phyloP scores from a whole-genome alignment of 2,113 vertebrate genomes.

The Sus scrofa region T2T-Sscrofa CM000813.6:35750001-35750500 shows the following conservation, averaged over 20 bases:
- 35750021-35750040: not conserved
- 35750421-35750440: slow-evolving; percentile 78
- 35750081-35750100: slow-evolving; percentile 43
- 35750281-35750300: slow-evolving; percentile 43
- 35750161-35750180: slow-evolving; percentile 13
- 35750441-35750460: slow-evolving; percentile 69
- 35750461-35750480: slow-evolving; percentile 74
- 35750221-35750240: not conserved
- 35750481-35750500: slow-evolving; percentile 84
- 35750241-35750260: not conserved
- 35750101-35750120: slow-evolving; percentile 53
- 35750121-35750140: not conserved
- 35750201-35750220: not conserved
- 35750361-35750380: slow-evolving; percentile 47
- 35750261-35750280: not conserved
- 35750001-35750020: not conserved
- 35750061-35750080: not conserved
- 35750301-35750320: not conserved
- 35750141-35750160: not conserved
- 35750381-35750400: not conserved
- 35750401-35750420: slow-evolving; percentile 65
- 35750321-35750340: slow-evolving; percentile 42
- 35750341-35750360: slow-evolving; percentile 12
- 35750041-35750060: slow-evolving; percentile 67
- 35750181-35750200: not conserved